Conservation (phyloP, 2,113 vertebrate genomes). For the Coryphaenoides rupestris region DNA sequence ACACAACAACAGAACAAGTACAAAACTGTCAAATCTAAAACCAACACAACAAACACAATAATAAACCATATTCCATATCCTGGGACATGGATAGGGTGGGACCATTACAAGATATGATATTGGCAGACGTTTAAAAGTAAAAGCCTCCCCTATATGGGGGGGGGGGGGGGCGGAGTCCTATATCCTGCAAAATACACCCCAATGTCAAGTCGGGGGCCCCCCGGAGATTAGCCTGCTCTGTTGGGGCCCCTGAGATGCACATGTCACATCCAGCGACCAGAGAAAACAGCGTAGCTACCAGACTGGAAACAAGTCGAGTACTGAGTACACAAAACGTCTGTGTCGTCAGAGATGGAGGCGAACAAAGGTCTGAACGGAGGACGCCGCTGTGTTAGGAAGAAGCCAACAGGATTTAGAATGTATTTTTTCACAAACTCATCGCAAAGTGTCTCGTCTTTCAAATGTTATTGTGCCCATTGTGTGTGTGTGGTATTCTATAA, state of each 20-base stretch:
- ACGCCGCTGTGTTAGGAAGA: no score
- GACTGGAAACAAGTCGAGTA: slow-evolving; percentile 73
- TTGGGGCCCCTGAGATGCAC: slow-evolving; percentile 56
- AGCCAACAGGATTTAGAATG: no score
- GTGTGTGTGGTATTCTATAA: no score
- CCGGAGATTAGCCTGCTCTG: slow-evolving; percentile 33
- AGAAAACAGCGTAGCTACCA: slow-evolving; percentile 72
- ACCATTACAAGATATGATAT: slow-evolving; percentile 21
- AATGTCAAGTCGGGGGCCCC: slow-evolving; percentile 30
- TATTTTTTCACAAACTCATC: no score
- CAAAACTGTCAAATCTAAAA: background rate
- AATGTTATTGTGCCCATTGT: no score
- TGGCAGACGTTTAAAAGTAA: slow-evolving; percentile 31
- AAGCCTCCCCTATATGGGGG: slow-evolving; percentile 13
- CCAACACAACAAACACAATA: background rate
- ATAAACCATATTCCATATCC: background rate
- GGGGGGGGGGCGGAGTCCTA: slow-evolving; percentile 36
- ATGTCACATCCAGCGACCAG: slow-evolving; percentile 68
- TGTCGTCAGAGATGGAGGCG: slow-evolving; percentile 52
- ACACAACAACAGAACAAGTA: background rate
- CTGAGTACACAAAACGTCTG: slow-evolving; percentile 70
- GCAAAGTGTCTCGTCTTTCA: no score
- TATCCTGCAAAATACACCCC: slow-evolving; percentile 48
- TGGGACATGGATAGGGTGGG: background rate
- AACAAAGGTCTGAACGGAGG: slow-evolving; percentile 38